Conservation (phyloP, 2,888 invertebrate genomes). For the Cheilosia scutellata region DNA sequence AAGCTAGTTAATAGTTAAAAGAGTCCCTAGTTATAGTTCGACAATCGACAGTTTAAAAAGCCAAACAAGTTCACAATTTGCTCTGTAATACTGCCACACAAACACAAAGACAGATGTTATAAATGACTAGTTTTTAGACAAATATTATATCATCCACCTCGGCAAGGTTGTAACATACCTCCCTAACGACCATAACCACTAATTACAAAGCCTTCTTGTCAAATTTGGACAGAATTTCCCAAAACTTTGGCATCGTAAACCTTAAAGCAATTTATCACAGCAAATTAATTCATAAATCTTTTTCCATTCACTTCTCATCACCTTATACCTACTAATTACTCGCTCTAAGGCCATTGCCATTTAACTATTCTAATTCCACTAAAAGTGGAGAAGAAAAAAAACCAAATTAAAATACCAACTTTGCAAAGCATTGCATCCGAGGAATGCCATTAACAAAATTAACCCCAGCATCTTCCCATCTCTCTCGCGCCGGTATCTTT, state of each 20-base stretch:
- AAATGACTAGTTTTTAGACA: neutral
- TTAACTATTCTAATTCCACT: conserved; percentile 34
- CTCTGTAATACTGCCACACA: no score
- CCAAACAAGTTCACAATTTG: no score
- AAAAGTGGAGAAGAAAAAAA: neutral
- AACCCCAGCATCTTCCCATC: conserved; percentile 46
- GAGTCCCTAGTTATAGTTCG: no score
- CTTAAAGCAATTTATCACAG: conserved; percentile 51
- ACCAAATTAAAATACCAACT: conserved; percentile 38
- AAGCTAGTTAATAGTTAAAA: no score
- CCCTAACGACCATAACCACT: neutral
- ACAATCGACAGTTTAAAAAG: no score
- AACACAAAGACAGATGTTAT: neutral
- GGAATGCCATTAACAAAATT: conserved; percentile 72
- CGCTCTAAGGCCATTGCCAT: conserved; percentile 66
- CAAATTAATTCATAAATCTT: conserved; percentile 72
- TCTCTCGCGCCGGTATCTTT: neutral
- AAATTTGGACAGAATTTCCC: neutral
- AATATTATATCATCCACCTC: neutral
- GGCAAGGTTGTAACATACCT: no score
- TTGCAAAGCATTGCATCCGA: conserved; percentile 61
- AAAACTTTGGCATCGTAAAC: conserved; percentile 43
- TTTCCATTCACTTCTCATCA: conserved; percentile 20
- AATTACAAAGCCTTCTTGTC: conserved; percentile 24
- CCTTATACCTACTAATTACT: conserved; percentile 55